Base-by-base conservation (phyloP, 2,113 vertebrate genomes). In the Aptenodytes patagonicus region DNA sequence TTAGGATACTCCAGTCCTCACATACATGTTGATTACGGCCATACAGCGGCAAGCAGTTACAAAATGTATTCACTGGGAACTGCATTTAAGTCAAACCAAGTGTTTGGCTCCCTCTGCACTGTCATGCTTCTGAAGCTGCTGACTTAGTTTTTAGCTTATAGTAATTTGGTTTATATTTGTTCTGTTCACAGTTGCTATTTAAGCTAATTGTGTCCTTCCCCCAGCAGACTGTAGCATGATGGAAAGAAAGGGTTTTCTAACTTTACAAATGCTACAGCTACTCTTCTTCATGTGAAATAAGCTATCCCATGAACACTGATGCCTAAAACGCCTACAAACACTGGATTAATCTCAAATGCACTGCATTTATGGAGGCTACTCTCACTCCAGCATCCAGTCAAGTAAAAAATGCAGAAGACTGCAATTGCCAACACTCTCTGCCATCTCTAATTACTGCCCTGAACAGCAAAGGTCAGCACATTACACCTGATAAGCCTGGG, bases 371-470 rank as follows among this genome's bases (percentile, higher is more conserved):
- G 21, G 64, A 82, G 57, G 49, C 31, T 47, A 69, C 18, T 69
- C 24, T 57, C 58, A 61, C 24, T 51, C 17, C 46, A 85, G 32
- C 12, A 28, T 79, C 44, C 22, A 71, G 32, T 65, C 6, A 24
- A 87, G 22, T 96, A 75, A 91, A 90, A 94, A 85, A 89, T 89
- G 81, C 58, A 95, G 77, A 85, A 82, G 80, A 60, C 3, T 54
- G 34, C 61, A 93, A 65, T 5, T 72, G 77, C 36, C 66, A 95
- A 8, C 60, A 83, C 58, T 42, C 31, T 77, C 46, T 91, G 36
- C 49, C 70, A 36, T 95, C 91, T 96, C 89, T 77, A 42, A 87
- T 95, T 95, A 95, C 95, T 91, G 70, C 18, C 54, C 78, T 36
- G 70, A 84, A 73, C 62, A 93, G 55, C 40, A 58, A 92, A 93